Conservation (phyloP, 2,797 vertebrate species). For the Gymnoscopelus microlampas region DNA sequence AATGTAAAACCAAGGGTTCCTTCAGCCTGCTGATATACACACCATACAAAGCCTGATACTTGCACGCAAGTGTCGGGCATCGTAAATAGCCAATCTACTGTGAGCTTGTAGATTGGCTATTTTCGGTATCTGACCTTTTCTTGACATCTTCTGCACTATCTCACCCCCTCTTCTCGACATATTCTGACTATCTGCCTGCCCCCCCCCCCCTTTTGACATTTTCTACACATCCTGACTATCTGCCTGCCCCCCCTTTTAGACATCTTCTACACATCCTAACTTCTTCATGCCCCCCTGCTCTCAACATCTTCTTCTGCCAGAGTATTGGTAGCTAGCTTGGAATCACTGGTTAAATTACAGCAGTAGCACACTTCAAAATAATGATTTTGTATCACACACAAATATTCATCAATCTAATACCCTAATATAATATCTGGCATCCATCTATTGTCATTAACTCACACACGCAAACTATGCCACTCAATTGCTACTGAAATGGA, state of each 20-base stretch:
- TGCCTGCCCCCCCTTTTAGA: conserved; percentile 2
- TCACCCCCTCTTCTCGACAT: too few species aligned
- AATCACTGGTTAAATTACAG: conserved; percentile 42
- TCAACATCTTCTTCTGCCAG: too few species aligned
- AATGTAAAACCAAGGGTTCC: conserved; percentile 39
- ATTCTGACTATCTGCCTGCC: too few species aligned
- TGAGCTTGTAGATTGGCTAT: too few species aligned
- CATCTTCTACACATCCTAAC: conserved; percentile 9
- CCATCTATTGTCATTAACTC: conserved; percentile 37
- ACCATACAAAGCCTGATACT: too few species aligned
- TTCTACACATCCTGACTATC: too few species aligned
- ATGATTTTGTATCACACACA: conserved; percentile 31
- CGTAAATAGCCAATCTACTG: too few species aligned
- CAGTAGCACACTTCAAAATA: conserved; percentile 18
- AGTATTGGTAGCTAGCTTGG: conserved; percentile 21
- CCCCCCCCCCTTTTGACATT: too few species aligned
- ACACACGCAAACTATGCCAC: conserved; percentile 32
- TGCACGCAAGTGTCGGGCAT: too few species aligned
- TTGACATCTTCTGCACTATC: not conserved
- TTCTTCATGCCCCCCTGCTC: too few species aligned
- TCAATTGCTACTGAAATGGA: conserved; percentile 28
- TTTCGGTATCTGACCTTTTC: too few species aligned
- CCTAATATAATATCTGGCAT: conserved; percentile 29
- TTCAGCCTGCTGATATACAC: not conserved
- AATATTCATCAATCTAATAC: conserved; percentile 14